Base-by-base conservation (phyloP, 2,113 vertebrate genomes). In the Plecotus auritus region DNA sequence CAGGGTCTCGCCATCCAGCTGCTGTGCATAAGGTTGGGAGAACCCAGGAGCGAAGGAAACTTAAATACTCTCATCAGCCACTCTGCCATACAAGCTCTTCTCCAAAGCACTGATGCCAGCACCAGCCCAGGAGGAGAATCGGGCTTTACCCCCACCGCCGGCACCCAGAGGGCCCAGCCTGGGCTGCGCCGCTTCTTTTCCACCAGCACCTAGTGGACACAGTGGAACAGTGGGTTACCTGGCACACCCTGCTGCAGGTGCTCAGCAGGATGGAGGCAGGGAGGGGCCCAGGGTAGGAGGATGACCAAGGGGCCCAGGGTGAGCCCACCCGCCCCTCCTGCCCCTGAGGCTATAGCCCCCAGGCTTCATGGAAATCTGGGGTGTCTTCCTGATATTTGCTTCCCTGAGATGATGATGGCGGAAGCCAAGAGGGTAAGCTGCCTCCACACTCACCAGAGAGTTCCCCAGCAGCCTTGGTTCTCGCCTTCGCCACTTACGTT, bases 401-500 rank as follows among this genome's bases (percentile, higher is more conserved):
- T 72, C 89, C 56, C 40, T 74, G 37, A 84, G 88, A 51, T 1
- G 11, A 45, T 6, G 5, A 30, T 4, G 3, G 22, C 37, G 88
- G 61, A 40, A 1, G 1, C 28, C 23, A 0, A 0, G n/a, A 42
- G 35, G 42, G 14, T 5, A 4, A 16, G 14, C 0, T 1, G 40
- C 20, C 35, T 1, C 69, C 76, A 73, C 91, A 99, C 99, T 99
- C 96, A 99, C 99, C 99, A 99, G 89, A 99, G 85, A 73, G 98
- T 98, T 77, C 99, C 99, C 0, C 99, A 99, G 98, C 99, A 99
- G 0, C 98, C 98, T 0, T 97, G 97, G 95, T 97, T 99, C 96
- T 99, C 99, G 22, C 99, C 99, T 96, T 99, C 99, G 5, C 98
- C 99, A 5, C 98, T 99, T 73, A 99, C 99, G 4, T 99, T 99